Evolutionary conservation across 2,113 vertebrate species (phyloP).

Genomic region (Octodon degus): DNA sequence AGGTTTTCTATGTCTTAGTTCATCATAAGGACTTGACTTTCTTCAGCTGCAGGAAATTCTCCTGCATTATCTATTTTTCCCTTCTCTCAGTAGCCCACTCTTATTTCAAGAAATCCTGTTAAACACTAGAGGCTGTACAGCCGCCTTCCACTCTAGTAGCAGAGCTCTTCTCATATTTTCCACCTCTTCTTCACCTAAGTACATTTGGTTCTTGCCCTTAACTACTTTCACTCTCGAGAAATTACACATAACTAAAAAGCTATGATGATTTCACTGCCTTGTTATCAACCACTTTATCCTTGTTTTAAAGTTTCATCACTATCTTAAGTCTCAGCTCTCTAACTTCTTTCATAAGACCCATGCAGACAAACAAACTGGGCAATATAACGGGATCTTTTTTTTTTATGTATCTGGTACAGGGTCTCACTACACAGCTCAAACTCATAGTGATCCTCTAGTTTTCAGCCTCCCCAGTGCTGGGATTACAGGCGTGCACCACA

Average conservation of each 20-base stretch:
- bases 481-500: too few relatives aligned
- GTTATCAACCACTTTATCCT: neutral
- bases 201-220: neutral
- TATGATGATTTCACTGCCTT: neutral
- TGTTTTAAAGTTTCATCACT: neutral
- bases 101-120: neutral
- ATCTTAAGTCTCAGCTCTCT: neutral
- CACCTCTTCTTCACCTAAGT: neutral
- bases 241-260: constrained; percentile 19
- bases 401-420: too few relatives aligned
- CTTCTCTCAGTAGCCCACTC: neutral
- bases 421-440: too few relatives aligned
- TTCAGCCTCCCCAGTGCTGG: too few relatives aligned
- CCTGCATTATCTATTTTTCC: neutral
- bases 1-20: neutral
- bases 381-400: too few relatives aligned
- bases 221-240: neutral
- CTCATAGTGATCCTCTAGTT: too few relatives aligned
- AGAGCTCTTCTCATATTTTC: neutral
- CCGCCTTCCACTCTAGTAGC: neutral
- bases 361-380: too few relatives aligned
- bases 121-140: neutral
- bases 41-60: neutral
- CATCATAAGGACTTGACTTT: neutral
- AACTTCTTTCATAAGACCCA: too few relatives aligned